Evolutionary conservation across 1,140 invertebrate genomes (phyloP), one percentile per base, ranked within the genome.

Genomic region (Papilio glaucus): DNA sequence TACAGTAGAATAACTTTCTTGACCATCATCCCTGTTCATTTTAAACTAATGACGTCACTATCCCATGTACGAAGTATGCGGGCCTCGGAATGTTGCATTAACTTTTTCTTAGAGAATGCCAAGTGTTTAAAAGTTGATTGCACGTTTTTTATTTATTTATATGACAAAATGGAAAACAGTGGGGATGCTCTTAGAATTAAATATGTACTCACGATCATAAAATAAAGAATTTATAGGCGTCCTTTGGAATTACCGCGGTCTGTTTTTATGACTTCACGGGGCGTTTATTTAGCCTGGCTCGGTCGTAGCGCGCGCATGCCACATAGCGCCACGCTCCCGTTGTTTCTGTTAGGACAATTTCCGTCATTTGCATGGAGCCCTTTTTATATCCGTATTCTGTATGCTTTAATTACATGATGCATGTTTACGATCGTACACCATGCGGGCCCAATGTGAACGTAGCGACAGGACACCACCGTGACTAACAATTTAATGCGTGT

Each of bases 191-290:
- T 89, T 83, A 84, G 85, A 89, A 92, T 91, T 91, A 89, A 92
- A 92, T 91, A 91, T 91, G 86, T 90, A 84, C 84, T 83, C 77
- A 83, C 82, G 79, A 91, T 88, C 84, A 87, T 92, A 92, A 92
- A 92, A 92, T 88, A 88, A 89, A 90, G 89, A 90, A 91, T 92
- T 92, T 90, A 92, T 90, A 88, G 88, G 81, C 82, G 85, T 89
- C 88, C 87, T 90, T 89, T 88, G 85, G 83, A 86, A 87, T 90
- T 88, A 90, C 83, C 81, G 85, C 85, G 88, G 85, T 82, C 82
- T 79, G 84, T 77, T 86, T 92, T 92, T 92, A 92, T 86, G 85
- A 85, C 84, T 91, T 89, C 80, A 91, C 90, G 87, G 84, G 83
- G 87, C 83, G 85, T 91, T 92, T 87, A 84, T 88, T 90, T 79